Percentiles rank a stretch among this genome's conserved stretches.
These are phyloP conservation scores for Tyto alba DNA, from an alignment of 2,113 vertebrate genomes.

Conservation along the genomic window DNA sequence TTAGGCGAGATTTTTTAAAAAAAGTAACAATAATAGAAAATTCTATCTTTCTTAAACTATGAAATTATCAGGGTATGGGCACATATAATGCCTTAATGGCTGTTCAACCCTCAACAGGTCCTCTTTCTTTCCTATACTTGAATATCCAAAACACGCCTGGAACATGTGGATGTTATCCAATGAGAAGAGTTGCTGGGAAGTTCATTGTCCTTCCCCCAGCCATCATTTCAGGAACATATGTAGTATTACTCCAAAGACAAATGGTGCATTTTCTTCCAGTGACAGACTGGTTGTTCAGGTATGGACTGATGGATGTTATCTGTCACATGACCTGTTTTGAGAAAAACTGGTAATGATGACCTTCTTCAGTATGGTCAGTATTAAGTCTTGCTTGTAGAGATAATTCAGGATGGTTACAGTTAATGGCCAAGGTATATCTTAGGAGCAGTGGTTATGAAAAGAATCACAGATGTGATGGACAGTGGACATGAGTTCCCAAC, in stretches of 20 bases:
- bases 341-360: not conserved
- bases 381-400: not conserved
- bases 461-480: not conserved
- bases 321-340: rapidly evolving
- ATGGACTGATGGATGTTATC: not conserved
- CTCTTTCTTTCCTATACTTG: not conserved
- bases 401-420: not conserved
- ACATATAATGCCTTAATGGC: not conserved
- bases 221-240: not conserved
- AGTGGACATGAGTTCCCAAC: not conserved
- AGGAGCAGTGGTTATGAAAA: not conserved
- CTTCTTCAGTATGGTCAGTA: not conserved
- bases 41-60: not conserved
- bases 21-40: not conserved
- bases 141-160: not conserved
- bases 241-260: not conserved
- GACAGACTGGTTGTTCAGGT: not conserved
- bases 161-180: not conserved
- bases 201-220: not conserved
- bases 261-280: not conserved
- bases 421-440: not conserved
- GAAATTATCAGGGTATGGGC: not conserved
- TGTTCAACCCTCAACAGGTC: not conserved
- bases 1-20: not conserved
- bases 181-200: not conserved